Evolutionary conservation across 2,888 invertebrate genomes (phyloP).

Genomic region (Stegophylla sp.): DNA sequence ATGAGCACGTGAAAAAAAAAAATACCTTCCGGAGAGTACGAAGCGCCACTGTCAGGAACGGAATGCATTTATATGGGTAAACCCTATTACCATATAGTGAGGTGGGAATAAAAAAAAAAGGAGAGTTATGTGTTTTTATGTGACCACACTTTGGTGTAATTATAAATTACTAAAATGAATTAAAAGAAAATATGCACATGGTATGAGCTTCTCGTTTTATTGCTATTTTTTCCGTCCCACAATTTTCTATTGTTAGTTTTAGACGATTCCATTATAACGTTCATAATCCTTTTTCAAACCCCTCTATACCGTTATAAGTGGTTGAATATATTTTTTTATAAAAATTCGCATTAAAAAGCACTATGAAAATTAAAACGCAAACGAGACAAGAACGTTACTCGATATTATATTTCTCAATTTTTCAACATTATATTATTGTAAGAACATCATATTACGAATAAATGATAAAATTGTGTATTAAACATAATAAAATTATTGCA

Average conservation of each 20-base stretch:
- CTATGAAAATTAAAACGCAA: neutral
- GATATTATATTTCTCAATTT: too few relatives aligned
- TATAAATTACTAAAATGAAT: slow-evolving; percentile 56
- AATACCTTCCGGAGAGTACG: slow-evolving; percentile 26
- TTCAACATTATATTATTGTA: too few relatives aligned
- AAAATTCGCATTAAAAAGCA: slow-evolving; percentile 24
- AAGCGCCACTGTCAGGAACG: neutral
- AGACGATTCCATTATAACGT: slow-evolving; percentile 28
- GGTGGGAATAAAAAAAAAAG: slow-evolving; percentile 19
- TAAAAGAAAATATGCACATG: slow-evolving; percentile 38
- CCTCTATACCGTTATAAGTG: slow-evolving; percentile 5
- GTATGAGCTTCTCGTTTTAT: slow-evolving; percentile 21
- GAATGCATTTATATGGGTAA: slow-evolving; percentile 33
- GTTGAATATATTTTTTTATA: neutral
- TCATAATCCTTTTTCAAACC: slow-evolving; percentile 30
- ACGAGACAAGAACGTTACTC: too few relatives aligned
- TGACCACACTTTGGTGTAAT: neutral
- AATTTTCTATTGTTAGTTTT: slow-evolving; percentile 45
- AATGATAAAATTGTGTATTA: too few relatives aligned
- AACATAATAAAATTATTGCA: too few relatives aligned
- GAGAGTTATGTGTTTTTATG: neutral
- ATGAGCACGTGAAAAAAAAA: slow-evolving; percentile 12
- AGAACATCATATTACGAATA: too few relatives aligned
- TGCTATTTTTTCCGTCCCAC: slow-evolving; percentile 8
- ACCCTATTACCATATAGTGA: neutral